These are phyloP conservation scores for Arctia plantaginis DNA, from an alignment of 2,888 invertebrate species.

Conservation along the genomic window DNA sequence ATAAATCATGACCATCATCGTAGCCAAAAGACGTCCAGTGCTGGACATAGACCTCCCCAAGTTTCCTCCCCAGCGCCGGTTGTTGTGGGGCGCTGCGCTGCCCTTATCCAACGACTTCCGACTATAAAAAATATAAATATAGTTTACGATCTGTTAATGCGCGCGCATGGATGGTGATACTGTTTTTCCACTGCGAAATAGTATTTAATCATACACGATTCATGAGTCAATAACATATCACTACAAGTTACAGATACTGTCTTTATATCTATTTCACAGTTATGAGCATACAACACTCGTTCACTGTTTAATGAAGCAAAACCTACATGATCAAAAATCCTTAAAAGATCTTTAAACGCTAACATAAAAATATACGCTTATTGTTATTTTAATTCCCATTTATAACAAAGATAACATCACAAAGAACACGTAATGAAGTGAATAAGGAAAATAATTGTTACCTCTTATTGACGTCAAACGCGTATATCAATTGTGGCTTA, in stretches of 20 bases:
- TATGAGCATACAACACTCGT: neutral
- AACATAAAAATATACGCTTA: neutral
- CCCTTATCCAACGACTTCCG: too few relatives aligned
- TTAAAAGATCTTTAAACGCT: conserved; percentile 2
- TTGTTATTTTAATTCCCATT: conserved; percentile 20
- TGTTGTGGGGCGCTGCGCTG: too few relatives aligned
- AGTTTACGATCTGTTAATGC: too few relatives aligned
- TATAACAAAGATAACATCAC: conserved; percentile 19
- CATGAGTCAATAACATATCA: too few relatives aligned
- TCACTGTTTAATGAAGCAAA: neutral
- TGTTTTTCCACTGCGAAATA: too few relatives aligned
- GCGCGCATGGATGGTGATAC: too few relatives aligned
- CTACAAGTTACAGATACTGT: neutral
- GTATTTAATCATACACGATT: too few relatives aligned
- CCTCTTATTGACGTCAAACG: conserved; percentile 41
- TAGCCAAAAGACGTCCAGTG: too few relatives aligned
- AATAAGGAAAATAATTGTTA: conserved; percentile 43
- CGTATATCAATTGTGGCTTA: conserved; percentile 43
- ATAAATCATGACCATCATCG: too few relatives aligned
- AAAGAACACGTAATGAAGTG: conserved; percentile 20
- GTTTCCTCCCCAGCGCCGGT: too few relatives aligned
- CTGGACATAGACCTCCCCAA: too few relatives aligned
- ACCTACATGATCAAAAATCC: conserved; percentile 5
- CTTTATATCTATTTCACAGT: neutral
- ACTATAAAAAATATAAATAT: too few relatives aligned